Evolutionary conservation across 2,797 vertebrate species (phyloP).

Genomic region (Gobio occitaniae): DNA sequence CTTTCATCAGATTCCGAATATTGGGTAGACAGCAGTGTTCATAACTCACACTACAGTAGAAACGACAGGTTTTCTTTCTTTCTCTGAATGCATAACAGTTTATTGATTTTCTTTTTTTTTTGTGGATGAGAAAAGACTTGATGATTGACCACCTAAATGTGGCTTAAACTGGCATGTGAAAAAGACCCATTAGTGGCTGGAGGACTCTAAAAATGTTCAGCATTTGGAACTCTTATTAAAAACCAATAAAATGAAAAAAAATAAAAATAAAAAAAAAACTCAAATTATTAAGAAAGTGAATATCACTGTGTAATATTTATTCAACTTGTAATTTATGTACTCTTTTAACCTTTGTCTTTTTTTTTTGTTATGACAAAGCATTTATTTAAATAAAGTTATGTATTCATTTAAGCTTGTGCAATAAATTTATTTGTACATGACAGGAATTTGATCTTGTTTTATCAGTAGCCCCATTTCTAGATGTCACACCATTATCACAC

Average conservation of each 20-base stretch:
- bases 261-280: conserved; percentile 77
- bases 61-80: conserved; percentile 79
- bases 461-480: conserved; percentile 6
- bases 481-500: conserved; percentile 12
- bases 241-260: conserved; percentile 77
- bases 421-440: conserved; percentile 43
- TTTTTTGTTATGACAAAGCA: conserved; percentile 98
- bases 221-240: conserved; percentile 93
- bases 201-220: conserved; percentile 90
- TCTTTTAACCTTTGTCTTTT: conserved; percentile 96
- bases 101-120: conserved; percentile 60
- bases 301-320: conserved; percentile 99
- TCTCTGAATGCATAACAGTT: conserved; percentile 80
- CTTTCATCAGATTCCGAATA: conserved; percentile 85
- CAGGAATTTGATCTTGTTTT: conserved; percentile 5
- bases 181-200: conserved; percentile 78
- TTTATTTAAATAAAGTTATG: conserved; percentile 99
- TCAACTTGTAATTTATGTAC: conserved; percentile 99
- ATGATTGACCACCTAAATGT: conserved; percentile 85
- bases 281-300: conserved; percentile 91
- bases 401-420: conserved; percentile 87
- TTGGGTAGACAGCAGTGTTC: conserved; percentile 85
- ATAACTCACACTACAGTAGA: conserved; percentile 76
- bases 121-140: conserved; percentile 80
- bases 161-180: conserved; percentile 86